Evolutionary conservation across 2,113 vertebrate species (phyloP).

Genomic region (Pimephales promelas): DNA sequence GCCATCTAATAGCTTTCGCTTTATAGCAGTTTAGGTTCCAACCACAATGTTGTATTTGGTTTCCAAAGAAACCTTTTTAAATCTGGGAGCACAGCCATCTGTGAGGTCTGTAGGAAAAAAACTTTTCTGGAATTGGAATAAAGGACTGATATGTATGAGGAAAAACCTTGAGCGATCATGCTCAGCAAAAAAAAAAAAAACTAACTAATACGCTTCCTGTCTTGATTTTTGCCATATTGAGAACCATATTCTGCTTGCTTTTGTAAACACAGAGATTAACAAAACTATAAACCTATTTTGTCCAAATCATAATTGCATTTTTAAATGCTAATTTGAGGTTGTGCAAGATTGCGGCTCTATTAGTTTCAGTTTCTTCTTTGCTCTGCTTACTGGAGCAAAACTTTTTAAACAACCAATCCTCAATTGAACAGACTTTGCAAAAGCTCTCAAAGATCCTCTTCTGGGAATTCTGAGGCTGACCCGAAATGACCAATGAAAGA

Average conservation of each 20-base stretch:
- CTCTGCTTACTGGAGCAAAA: background rate
- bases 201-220: no score
- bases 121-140: constrained; percentile 41
- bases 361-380: background rate
- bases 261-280: constrained; percentile 11
- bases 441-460: background rate
- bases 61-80: constrained; percentile 57
- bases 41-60: constrained; percentile 59
- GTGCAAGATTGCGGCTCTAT: background rate
- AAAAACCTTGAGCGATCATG: constrained; percentile 22
- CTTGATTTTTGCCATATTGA: no score
- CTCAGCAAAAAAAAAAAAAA: constrained; percentile 32
- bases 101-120: constrained; percentile 15
- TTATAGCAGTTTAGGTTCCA: constrained; percentile 47
- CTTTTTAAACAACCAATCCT: no score
- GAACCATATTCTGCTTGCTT: background rate
- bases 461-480: background rate
- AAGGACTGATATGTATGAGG: constrained; percentile 42
- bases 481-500: background rate
- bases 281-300: background rate
- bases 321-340: constrained; percentile 4
- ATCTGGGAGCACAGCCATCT: constrained; percentile 50
- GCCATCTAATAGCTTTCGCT: constrained; percentile 33
- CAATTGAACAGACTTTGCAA: background rate
- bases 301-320: background rate